Base-by-base conservation (phyloP, 2,888 invertebrate genomes). In the Tupiocoris notatus region DNA sequence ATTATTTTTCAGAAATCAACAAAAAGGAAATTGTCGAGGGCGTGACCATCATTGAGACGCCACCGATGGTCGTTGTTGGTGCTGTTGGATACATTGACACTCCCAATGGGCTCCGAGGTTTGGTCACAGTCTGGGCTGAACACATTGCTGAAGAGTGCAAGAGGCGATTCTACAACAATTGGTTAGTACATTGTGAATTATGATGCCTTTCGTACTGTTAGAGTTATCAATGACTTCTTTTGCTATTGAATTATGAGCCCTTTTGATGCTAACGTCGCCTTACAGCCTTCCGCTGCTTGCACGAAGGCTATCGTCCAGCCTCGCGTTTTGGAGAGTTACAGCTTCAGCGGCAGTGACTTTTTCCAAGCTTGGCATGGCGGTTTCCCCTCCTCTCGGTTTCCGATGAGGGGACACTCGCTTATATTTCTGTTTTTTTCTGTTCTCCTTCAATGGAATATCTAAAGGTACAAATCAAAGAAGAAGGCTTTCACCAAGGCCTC, bases 21-120 rank as follows among this genome's bases (percentile, higher is more conserved):
- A 99, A 99, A 87, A 99, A 99, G 86, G 99, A 99, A 86, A 96
- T 99, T 78, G 98, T 99, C 22, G 99, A 99, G 85, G 96, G 97
- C 63, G 99, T 99, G 1, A 99, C 99, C 23, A 92, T 99, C 82
- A 88, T 99, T 82, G 99, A 99, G 87, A 92, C 98, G 1, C 99
- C 99, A 76, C 99, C 99, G 58, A 95, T 99, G 95, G 91, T 98
- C 78, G 90, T 96, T 79, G 97, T 99, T 80, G 99, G 98, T 82
- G 92, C 96, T 81, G 96, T 98, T 81, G 99, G 99, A 77, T 99
- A 99, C 87, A 97, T 99, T 82, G 96, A 98, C 84, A 99, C 99
- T 74, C 99, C 99, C 65, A 94, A 94, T 85, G 99, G 99, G 82
- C 89, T 98, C 79, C 90, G 98, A 77, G 93, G 96, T 71, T 88